Evolutionary conservation across 2,888 invertebrate genomes (phyloP).

Genomic region (Chirona hameri): DNA sequence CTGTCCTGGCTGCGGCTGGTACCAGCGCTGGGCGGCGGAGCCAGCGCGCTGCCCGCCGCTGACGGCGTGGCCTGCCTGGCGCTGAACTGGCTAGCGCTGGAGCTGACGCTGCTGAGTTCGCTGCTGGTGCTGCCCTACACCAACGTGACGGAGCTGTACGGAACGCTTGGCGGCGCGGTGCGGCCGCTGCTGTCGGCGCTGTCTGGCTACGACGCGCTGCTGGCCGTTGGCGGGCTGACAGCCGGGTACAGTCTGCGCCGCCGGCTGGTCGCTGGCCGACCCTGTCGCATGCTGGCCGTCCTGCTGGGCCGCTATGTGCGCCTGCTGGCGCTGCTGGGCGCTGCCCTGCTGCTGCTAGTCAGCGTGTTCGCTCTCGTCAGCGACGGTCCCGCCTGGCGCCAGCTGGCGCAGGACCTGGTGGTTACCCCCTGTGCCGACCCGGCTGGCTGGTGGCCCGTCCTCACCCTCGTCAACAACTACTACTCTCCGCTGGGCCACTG

Average conservation of each 20-base stretch:
- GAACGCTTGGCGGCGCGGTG: not conserved
- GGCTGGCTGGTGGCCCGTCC: not conserved
- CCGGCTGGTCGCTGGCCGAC: not conserved
- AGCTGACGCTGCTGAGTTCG: not conserved
- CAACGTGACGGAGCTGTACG: not conserved
- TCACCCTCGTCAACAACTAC: not conserved
- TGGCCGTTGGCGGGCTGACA: not conserved
- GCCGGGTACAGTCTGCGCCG: not conserved
- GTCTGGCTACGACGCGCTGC: not conserved
- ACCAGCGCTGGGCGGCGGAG: not conserved
- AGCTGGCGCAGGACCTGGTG: not conserved
- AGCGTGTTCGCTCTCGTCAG: not conserved
- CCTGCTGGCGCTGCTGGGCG: not conserved
- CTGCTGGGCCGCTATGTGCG: not conserved
- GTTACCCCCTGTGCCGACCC: not conserved
- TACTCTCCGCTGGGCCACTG: not conserved
- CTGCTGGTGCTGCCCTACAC: slow-evolving; percentile 2
- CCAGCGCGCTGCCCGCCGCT: not conserved
- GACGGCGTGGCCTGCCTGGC: not conserved
- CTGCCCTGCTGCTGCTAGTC: not conserved
- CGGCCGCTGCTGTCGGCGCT: not conserved
- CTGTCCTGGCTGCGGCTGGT: slow-evolving; percentile 1
- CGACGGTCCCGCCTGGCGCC: not conserved
- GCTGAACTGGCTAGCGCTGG: not conserved
- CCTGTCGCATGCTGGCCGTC: not conserved